Base-by-base conservation (phyloP, 35 echinoderm and acorn worm genomes). In the Apostichopus parvimensis region DNA sequence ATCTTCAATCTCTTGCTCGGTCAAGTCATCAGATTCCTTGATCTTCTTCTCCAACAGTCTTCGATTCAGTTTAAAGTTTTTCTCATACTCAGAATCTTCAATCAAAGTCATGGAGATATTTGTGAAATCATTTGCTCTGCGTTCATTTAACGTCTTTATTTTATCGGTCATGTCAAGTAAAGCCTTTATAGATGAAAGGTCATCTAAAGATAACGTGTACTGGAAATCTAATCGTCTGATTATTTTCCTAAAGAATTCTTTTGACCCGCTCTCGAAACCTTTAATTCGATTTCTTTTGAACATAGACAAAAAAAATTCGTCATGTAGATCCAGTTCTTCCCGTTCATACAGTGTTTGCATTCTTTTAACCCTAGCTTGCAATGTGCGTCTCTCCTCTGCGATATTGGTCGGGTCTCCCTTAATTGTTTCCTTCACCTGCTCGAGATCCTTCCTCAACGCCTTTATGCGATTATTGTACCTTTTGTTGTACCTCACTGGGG, bases 381-480 rank as follows among this genome's bases (percentile, higher is more conserved):
- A 15, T 5, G 3, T 18, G 12, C 66, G 10, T 61, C 80, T 34
- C 57, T 93, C 88, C 54, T 57, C 79, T n/a, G 90, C 78, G 18
- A 84, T 80, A 15, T 92, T 89, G 7, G 6, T 72, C 5, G 60
- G 66, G 64, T 92, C 92, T 9, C 91, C 94, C 68, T 77, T 90
- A 61, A 95, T 95, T 56, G 78, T 78, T 9, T 56, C 73, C 45
- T 96, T 96, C 28, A 96, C 95, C 14, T 26, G 56, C 79, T 96
- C 92, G 6, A 96, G 87, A 59, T 96, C 95, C 10, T 15, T 77
- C 2, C 88, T 61, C 26, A 72, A 56, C 20, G 34, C 21, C 84
- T 96, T 96, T 18, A 96, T 96, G 1, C 66, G 65, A 57, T 96
- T 93, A n/a, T 92, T 92, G 24, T 96, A 96, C 4, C 95, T 78